Evolutionary conservation across 2,797 vertebrate genomes (phyloP).

Genomic region (Vireo griseus): DNA sequence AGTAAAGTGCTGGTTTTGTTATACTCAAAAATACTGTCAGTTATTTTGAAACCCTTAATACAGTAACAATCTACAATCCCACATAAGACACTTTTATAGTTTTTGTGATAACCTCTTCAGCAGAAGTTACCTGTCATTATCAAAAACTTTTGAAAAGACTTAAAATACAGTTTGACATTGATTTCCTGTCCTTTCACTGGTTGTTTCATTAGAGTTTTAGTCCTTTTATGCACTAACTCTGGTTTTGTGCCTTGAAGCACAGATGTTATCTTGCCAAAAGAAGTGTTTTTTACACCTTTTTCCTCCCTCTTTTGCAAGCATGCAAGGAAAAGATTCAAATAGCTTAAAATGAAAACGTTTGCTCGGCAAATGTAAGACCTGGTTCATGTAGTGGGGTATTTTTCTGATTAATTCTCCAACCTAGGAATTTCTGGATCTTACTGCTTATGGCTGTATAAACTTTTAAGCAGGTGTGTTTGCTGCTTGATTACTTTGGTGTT

Average conservation of each 20-base stretch:
- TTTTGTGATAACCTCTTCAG: neutral
- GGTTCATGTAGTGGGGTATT: fast-evolving
- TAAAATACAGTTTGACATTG: neutral
- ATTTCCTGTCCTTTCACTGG: neutral
- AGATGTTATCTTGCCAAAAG: neutral
- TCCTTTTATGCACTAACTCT: neutral
- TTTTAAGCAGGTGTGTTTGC: neutral
- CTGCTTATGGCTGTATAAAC: neutral
- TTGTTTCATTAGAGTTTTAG: neutral
- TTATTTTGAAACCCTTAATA: neutral
- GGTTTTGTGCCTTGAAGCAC: neutral
- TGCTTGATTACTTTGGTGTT: neutral
- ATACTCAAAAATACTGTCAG: neutral
- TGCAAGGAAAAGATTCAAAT: neutral
- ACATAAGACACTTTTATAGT: neutral
- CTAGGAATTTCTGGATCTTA: neutral
- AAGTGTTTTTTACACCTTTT: neutral
- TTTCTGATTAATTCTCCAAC: neutral
- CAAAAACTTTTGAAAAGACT: neutral
- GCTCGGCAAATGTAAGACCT: neutral
- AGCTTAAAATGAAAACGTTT: neutral
- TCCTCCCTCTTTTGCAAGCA: neutral
- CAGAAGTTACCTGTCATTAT: neutral
- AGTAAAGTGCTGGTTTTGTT: neutral
- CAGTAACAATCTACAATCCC: neutral